phyloP scores from a whole-genome alignment of 2,888 invertebrate species.

The Theretra japonica region DNA sequence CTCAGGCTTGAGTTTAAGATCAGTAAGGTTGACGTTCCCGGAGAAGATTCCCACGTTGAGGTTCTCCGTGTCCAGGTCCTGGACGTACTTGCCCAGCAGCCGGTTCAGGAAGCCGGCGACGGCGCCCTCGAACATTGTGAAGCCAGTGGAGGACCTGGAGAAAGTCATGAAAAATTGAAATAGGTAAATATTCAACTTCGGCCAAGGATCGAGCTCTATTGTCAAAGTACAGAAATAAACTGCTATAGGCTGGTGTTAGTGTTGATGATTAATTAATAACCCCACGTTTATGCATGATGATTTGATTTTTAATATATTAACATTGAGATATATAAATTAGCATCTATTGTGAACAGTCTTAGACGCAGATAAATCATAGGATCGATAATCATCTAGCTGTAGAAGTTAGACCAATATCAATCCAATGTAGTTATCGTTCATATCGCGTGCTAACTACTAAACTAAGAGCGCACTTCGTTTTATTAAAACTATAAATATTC shows the following conservation, averaged over 20 bases:
- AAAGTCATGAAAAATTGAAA: constrained; percentile 34
- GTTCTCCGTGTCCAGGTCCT: constrained; percentile 92
- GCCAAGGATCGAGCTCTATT: too few relatives aligned
- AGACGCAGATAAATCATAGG: too few relatives aligned
- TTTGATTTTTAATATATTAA: too few relatives aligned
- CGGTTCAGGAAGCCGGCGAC: constrained; percentile 92
- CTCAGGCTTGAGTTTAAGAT: constrained; percentile 91
- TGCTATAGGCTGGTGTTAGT: too few relatives aligned
- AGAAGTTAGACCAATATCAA: not conserved
- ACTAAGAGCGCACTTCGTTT: not conserved
- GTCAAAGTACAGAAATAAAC: too few relatives aligned
- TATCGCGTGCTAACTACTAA: not conserved
- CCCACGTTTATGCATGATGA: too few relatives aligned
- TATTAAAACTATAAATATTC: constrained; percentile 2
- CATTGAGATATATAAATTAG: too few relatives aligned
- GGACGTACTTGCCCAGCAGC: constrained; percentile 91
- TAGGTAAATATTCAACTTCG: not conserved
- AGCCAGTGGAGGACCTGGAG: constrained; percentile 31
- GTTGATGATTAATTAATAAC: too few relatives aligned
- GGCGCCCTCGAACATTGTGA: constrained; percentile 90
- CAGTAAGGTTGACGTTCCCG: constrained; percentile 90
- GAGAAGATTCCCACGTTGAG: constrained; percentile 93
- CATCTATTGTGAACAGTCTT: too few relatives aligned
- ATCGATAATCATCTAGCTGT: too few relatives aligned
- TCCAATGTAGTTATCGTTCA: not conserved